A percentile compares a stretch with the other conserved stretches of the same genome.
These are phyloP conservation scores for Xiphorhynchus elegans DNA, from an alignment of 2,113 vertebrate genomes.

Conservation along the genomic window DNA sequence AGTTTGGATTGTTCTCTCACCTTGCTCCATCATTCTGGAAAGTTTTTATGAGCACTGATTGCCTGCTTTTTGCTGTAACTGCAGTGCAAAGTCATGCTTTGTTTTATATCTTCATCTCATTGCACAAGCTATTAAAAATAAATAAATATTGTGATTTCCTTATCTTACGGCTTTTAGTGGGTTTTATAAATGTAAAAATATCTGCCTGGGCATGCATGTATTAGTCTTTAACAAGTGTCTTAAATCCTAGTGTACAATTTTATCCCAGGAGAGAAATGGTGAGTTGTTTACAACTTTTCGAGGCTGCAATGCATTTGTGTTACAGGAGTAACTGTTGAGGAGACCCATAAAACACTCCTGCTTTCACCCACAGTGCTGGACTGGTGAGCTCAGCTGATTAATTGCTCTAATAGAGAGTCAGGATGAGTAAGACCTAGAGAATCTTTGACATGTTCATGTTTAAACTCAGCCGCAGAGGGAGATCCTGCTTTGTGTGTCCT, in stretches of 20 bases:
- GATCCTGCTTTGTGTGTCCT: background rate
- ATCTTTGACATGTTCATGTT: background rate
- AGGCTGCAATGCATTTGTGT: background rate
- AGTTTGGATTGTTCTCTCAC: background rate
- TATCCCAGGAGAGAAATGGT: background rate
- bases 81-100: background rate
- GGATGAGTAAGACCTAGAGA: background rate
- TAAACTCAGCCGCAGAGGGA: background rate
- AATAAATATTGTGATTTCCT: background rate
- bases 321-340: background rate
- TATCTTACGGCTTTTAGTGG: background rate
- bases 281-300: background rate
- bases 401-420: background rate
- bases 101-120: background rate
- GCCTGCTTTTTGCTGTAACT: background rate
- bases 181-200: background rate
- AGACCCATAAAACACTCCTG: background rate
- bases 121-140: slow-evolving; percentile 4
- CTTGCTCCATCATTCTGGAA: background rate
- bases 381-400: background rate
- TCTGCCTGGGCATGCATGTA: background rate
- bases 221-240: background rate
- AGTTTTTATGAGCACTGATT: background rate
- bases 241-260: background rate
- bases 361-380: background rate